These are phyloP conservation scores for Ophion obscuratus DNA, from an alignment of 2,888 invertebrate genomes.

Conservation along the genomic window DNA sequence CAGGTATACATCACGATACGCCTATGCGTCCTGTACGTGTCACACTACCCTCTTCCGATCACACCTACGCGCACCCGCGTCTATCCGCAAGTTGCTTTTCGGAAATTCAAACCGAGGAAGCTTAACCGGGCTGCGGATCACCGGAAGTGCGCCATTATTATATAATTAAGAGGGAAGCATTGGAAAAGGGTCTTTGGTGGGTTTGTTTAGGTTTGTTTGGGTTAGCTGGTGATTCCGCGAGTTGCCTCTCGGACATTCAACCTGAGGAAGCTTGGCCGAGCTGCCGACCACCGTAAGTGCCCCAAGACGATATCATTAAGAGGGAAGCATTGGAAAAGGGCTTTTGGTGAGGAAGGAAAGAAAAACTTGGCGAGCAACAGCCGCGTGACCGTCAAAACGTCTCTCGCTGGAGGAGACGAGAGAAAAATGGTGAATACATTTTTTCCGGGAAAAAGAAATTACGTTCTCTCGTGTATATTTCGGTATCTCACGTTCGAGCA, in stretches of 20 bases:
- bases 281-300: too few relatives aligned
- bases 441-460: slow-evolving; percentile 75
- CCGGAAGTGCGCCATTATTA: too few relatives aligned
- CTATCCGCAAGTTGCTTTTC: too few relatives aligned
- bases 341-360: slow-evolving; percentile 20
- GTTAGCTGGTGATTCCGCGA: too few relatives aligned
- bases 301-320: background rate
- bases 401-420: slow-evolving; percentile 17
- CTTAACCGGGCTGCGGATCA: too few relatives aligned
- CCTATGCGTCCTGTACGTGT: slow-evolving; percentile 49
- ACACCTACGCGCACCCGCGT: too few relatives aligned
- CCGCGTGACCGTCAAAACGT: slow-evolving; percentile 24
- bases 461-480: slow-evolving; percentile 75
- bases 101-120: too few relatives aligned
- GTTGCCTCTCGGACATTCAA: too few relatives aligned
- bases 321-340: background rate
- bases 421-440: slow-evolving; percentile 70
- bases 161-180: slow-evolving; percentile 19
- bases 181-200: slow-evolving; percentile 1
- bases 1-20: slow-evolving; percentile 13
- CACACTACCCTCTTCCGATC: background rate
- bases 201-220: too few relatives aligned
- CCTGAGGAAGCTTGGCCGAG: too few relatives aligned
- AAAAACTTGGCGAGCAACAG: slow-evolving; percentile 6
- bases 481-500: slow-evolving; percentile 72